A percentile compares a stretch with the other conserved stretches of the same genome.
phyloP scores from a whole-genome alignment of 2,888 invertebrate genomes.

The Drosophila prostipennis region DNA sequence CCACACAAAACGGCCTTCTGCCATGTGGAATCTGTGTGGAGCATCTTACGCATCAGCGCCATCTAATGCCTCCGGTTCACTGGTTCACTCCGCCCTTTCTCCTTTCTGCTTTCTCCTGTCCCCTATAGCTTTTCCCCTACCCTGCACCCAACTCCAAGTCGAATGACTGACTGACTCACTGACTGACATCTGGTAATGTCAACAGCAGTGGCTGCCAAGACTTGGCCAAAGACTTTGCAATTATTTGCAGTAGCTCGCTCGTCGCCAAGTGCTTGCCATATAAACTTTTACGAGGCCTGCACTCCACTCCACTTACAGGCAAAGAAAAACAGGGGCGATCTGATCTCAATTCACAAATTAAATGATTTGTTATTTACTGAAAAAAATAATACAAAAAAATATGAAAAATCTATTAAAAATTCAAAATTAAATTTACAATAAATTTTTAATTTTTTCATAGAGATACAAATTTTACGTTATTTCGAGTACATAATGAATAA shows the following conservation, averaged over 20 bases:
- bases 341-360: too few relatives aligned
- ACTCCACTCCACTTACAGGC: slow-evolving; percentile 26
- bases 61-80: slow-evolving; percentile 45
- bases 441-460: too few relatives aligned
- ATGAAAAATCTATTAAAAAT: too few relatives aligned
- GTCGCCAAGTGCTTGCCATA: slow-evolving; percentile 65
- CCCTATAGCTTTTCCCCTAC: not conserved
- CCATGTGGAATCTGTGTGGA: slow-evolving; percentile 49
- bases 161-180: slow-evolving; percentile 35
- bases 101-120: too few relatives aligned
- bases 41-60: slow-evolving; percentile 51
- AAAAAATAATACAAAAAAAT: too few relatives aligned
- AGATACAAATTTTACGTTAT: too few relatives aligned
- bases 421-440: too few relatives aligned
- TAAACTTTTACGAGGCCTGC: slow-evolving; percentile 62
- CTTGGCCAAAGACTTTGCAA: slow-evolving; percentile 60
- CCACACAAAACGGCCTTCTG: slow-evolving; percentile 44
- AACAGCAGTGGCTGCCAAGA: slow-evolving; percentile 52
- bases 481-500: too few relatives aligned
- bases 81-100: slow-evolving; percentile 6
- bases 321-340: not conserved
- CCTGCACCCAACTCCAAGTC: too few relatives aligned
- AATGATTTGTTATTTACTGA: too few relatives aligned
- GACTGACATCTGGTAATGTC: slow-evolving; percentile 56
- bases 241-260: slow-evolving; percentile 69